These are phyloP conservation scores for Plebejus anna DNA, from an alignment of 2,888 invertebrate genomes.

Conservation along the genomic window DNA sequence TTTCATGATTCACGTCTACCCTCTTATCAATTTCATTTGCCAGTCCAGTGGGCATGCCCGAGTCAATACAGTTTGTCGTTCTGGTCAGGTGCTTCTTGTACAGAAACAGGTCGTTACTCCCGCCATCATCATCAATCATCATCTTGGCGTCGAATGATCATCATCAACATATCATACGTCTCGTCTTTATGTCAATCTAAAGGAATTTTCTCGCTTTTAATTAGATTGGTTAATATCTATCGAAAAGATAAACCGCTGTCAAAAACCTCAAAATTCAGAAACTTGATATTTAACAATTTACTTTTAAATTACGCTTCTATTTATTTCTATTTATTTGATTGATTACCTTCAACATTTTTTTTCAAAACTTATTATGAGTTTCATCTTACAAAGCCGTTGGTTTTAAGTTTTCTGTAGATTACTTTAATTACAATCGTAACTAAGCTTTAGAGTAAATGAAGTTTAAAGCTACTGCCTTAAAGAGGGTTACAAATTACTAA, in stretches of 20 bases:
- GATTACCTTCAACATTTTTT: neutral
- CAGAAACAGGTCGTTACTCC: conserved; percentile 12
- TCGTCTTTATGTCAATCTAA: too few species aligned
- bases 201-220: too few species aligned
- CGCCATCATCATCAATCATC: neutral
- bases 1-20: neutral
- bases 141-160: neutral
- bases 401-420: neutral
- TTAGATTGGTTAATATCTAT: too few species aligned
- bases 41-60: conserved; percentile 2
- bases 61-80: conserved; percentile 20
- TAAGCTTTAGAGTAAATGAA: too few species aligned
- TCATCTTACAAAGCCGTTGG: neutral
- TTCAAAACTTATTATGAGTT: neutral
- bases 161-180: too few species aligned
- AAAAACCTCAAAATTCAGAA: too few species aligned
- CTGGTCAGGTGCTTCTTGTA: conserved; percentile 7
- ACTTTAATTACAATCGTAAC: too few species aligned
- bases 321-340: too few species aligned
- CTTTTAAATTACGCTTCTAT: neutral
- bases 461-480: too few species aligned
- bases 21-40: conserved; percentile 17
- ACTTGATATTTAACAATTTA: neutral
- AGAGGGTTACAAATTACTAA: neutral
- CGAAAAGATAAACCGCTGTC: too few species aligned